A percentile compares a stretch with the other conserved stretches of the same genome.
Evolutionary conservation across 2,888 invertebrate genomes (phyloP).

Genomic region (Drosophila pseudotalamancana): DNA sequence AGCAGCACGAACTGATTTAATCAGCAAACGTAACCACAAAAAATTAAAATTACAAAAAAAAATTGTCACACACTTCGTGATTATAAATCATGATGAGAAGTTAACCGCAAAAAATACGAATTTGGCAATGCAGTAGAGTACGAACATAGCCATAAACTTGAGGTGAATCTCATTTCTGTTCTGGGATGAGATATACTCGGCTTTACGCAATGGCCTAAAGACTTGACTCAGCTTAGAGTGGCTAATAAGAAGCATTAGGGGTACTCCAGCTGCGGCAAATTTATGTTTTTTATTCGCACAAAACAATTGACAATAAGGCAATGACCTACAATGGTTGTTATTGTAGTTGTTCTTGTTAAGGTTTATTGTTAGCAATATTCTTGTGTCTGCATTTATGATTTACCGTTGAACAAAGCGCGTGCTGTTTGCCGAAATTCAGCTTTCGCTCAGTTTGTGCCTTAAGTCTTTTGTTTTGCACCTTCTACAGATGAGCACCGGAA

Average conservation of each 20-base stretch:
- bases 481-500: constrained; percentile 51
- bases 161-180: constrained; percentile 5
- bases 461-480: constrained; percentile 52
- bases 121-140: constrained; percentile 22
- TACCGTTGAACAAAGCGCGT: constrained; percentile 34
- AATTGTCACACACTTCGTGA: constrained; percentile 43
- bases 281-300: constrained; percentile 7
- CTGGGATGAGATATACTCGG: constrained; percentile 1
- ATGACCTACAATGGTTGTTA: constrained; percentile 56
- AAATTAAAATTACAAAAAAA: background rate
- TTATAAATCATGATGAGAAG: constrained; percentile 50
- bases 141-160: constrained; percentile 5
- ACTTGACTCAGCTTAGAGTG: background rate
- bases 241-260: constrained; percentile 3
- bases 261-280: constrained; percentile 9
- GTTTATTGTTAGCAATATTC: constrained; percentile 36
- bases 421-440: constrained; percentile 17
- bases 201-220: constrained; percentile 2
- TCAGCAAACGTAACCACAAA: constrained; percentile 33
- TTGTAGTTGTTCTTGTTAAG: constrained; percentile 1
- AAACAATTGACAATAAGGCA: constrained; percentile 49
- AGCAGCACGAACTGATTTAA: constrained; percentile 62
- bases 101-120: constrained; percentile 1
- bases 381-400: constrained; percentile 26
- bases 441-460: constrained; percentile 47